Base-by-base conservation (phyloP, 2,797 vertebrate species). In the Pipistrellus nathusii region DNA sequence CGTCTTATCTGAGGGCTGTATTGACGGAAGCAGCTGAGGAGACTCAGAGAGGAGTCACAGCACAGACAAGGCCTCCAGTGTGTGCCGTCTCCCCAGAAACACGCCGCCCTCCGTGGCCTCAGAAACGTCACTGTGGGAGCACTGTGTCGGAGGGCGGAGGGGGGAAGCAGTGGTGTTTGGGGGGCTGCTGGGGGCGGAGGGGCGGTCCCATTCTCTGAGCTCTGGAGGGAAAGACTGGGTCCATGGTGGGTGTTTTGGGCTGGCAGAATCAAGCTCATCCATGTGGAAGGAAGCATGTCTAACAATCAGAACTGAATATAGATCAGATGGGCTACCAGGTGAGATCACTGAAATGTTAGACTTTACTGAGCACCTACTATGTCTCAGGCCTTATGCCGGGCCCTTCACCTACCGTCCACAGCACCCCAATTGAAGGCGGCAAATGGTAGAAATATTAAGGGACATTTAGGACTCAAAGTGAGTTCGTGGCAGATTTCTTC, bases 1-100 rank as follows among this genome's bases (percentile, higher is more conserved):
- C 72, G 38, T 91, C 93, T 94, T 93, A 88, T 95, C 69, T 75
- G 88, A 92, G 88, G 41, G n/a, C 51, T 55, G 84, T 46, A 38
- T 57, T 96, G 83, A 91, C 7, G 11, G 92, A 94, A 96, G 95
- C 85, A 64, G 69, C 92, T 53, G 71, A 86, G 23, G 35, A 2
- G 35, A 21, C 84, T 91, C 83, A 72, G 21, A 81, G 95, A 57
- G 71, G 53, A 93, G 91, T 44, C 59, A 17, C 35, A 90, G n/a
- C 7, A 44, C 66, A 62, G 59, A 93, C 78, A 72, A 87, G 66
- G 48, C 89, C 83, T 55, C 53, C 83, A 86, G 23, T 35, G 85
- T 53, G 78, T 48, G 48, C 57, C 8, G 75, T 68, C 72, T 93
- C 53, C 17, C 41, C 57, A 38, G 73, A 53, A 57, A 32, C n/a